Conservation (phyloP, 2,113 vertebrate species). For the Phylloscopus trochilus region DNA sequence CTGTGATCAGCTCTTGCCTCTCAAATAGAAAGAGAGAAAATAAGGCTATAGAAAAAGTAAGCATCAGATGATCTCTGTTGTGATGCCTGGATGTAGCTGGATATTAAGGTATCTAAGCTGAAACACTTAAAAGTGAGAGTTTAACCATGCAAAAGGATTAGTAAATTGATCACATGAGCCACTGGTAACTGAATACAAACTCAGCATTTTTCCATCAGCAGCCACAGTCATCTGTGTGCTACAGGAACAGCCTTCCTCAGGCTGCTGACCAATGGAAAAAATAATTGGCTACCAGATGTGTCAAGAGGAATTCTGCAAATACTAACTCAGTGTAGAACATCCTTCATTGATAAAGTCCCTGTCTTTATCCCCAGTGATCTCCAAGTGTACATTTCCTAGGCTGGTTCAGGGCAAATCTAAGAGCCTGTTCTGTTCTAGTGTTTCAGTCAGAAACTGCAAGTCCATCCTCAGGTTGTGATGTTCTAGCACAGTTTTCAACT, state of each 20-base stretch:
- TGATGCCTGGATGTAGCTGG: background rate
- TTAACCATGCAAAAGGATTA: background rate
- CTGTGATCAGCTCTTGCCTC: background rate
- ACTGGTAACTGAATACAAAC: background rate
- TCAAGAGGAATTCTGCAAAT: background rate
- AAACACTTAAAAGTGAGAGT: background rate
- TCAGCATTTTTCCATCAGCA: background rate
- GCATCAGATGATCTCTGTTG: background rate
- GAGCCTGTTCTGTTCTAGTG: background rate
- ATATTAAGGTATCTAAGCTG: background rate
- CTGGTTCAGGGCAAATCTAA: background rate
- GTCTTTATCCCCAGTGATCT: background rate
- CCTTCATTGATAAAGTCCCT: background rate
- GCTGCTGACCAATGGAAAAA: background rate
- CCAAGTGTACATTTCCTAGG: fast-evolving
- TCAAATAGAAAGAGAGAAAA: background rate
- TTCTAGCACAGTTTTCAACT: background rate
- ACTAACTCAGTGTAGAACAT: background rate
- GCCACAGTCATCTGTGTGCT: background rate
- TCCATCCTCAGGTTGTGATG: background rate
- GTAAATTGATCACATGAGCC: background rate
- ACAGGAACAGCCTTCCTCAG: background rate
- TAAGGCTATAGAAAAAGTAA: background rate
- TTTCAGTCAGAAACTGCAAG: background rate
- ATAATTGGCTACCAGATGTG: background rate